These are phyloP conservation scores for Drosophila neocordata DNA, from an alignment of 1,140 invertebrate species.

Conservation along the genomic window DNA sequence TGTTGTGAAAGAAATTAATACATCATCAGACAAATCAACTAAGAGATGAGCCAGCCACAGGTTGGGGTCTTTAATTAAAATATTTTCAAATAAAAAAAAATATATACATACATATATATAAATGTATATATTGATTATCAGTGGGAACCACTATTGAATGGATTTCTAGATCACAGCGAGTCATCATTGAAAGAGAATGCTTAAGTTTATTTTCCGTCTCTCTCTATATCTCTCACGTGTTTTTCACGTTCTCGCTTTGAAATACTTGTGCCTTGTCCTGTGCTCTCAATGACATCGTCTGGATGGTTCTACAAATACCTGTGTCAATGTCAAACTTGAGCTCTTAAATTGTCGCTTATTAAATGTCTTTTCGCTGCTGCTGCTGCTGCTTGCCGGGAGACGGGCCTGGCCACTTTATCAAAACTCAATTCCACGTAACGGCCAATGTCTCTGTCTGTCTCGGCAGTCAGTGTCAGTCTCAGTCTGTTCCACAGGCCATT, in stretches of 20 bases:
- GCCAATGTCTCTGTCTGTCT: conserved; percentile 31
- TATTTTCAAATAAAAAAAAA: background rate
- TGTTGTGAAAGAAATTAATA: conserved; percentile 71
- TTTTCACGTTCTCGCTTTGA: background rate
- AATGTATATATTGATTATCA: background rate
- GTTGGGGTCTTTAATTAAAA: conserved; percentile 45
- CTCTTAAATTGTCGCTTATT: conserved; percentile 79
- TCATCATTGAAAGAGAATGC: too few species aligned
- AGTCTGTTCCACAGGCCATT: conserved; percentile 27
- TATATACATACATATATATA: too few species aligned
- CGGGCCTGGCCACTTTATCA: conserved; percentile 58
- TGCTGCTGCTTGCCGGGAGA: conserved; percentile 19
- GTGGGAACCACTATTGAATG: background rate
- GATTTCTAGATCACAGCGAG: too few species aligned
- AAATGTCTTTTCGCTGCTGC: conserved; percentile 46
- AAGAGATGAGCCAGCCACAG: conserved; percentile 28
- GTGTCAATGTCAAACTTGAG: conserved; percentile 74
- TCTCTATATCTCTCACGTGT: background rate
- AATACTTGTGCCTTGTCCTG: background rate
- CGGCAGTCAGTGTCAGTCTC: conserved; percentile 37
- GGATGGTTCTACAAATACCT: conserved; percentile 34
- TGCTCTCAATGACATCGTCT: background rate
- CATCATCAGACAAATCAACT: conserved; percentile 65
- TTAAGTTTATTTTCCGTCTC: background rate
- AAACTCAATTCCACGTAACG: conserved; percentile 68